Evolutionary conservation across 1,140 invertebrate species (phyloP).

Genomic region (Pararge aegeria): DNA sequence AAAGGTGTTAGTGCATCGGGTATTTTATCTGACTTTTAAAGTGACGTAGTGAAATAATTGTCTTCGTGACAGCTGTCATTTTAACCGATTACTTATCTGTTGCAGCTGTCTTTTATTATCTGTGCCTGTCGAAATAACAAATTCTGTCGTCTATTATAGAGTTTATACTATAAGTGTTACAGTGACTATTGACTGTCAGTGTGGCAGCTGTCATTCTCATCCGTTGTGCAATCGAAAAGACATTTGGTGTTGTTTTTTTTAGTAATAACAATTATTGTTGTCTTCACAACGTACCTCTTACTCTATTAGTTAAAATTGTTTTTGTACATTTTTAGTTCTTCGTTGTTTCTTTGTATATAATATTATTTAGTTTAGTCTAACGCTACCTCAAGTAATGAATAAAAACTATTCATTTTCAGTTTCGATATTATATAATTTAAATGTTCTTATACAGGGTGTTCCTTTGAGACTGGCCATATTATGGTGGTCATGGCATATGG

Average conservation of each 20-base stretch:
- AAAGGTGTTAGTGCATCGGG: slow-evolving; percentile 32
- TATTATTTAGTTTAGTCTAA: neutral
- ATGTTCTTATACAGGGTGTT: no score
- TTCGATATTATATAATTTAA: no score
- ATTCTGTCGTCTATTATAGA: no score
- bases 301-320: slow-evolving; percentile 21
- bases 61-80: neutral
- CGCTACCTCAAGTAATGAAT: neutral
- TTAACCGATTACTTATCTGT: neutral
- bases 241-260: slow-evolving; percentile 25
- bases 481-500: no score
- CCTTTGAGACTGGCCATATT: no score
- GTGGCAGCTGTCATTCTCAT: neutral
- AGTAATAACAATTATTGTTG: slow-evolving; percentile 27
- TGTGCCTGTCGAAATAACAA: no score
- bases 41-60: neutral
- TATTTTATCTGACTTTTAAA: neutral
- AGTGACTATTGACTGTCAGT: no score
- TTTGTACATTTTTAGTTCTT: slow-evolving; percentile 44
- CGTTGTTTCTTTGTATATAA: slow-evolving; percentile 36
- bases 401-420: neutral
- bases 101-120: no score
- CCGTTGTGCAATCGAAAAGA: slow-evolving; percentile 43
- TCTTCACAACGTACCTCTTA: slow-evolving; percentile 55
- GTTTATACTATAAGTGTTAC: no score